phyloP scores from a whole-genome alignment of 2,888 invertebrate genomes.

The Ophioninae sp. region DNA sequence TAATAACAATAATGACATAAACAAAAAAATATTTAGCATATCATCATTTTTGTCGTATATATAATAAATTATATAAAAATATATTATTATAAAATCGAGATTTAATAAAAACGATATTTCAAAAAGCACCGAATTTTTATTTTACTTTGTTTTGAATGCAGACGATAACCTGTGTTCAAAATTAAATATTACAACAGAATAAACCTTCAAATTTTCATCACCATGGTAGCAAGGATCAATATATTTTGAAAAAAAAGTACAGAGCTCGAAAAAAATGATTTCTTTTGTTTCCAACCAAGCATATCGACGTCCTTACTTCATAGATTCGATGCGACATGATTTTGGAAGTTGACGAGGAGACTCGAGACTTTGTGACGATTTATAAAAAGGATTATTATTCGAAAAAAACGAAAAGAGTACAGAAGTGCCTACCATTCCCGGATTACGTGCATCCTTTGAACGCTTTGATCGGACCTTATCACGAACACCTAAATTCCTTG shows the following conservation, averaged over 20 bases:
- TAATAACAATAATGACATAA: no score
- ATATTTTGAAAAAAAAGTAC: not conserved
- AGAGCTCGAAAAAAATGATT: not conserved
- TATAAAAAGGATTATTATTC: constrained; percentile 68
- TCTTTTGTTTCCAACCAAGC: constrained; percentile 3
- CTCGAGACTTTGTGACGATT: constrained; percentile 73
- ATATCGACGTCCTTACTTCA: not conserved
- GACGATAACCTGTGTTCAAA: not conserved
- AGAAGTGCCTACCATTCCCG: constrained; percentile 38
- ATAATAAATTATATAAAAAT: no score
- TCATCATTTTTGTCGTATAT: no score
- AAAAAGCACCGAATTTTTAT: no score
- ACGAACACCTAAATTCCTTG: constrained; percentile 64
- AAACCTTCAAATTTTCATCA: not conserved
- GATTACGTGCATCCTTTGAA: constrained; percentile 64
- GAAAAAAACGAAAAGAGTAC: constrained; percentile 44
- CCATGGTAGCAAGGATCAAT: not conserved
- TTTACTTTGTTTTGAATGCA: not conserved
- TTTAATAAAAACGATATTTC: no score
- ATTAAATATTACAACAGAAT: no score
- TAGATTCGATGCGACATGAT: constrained; percentile 64
- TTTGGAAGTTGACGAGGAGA: constrained; percentile 72
- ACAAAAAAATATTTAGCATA: no score
- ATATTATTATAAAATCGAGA: no score
- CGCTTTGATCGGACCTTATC: constrained; percentile 68